Percentiles rank a stretch among this genome's conserved stretches.
phyloP scores from a whole-genome alignment of 2,113 vertebrate species.

The Hydropotes inermis region DNA sequence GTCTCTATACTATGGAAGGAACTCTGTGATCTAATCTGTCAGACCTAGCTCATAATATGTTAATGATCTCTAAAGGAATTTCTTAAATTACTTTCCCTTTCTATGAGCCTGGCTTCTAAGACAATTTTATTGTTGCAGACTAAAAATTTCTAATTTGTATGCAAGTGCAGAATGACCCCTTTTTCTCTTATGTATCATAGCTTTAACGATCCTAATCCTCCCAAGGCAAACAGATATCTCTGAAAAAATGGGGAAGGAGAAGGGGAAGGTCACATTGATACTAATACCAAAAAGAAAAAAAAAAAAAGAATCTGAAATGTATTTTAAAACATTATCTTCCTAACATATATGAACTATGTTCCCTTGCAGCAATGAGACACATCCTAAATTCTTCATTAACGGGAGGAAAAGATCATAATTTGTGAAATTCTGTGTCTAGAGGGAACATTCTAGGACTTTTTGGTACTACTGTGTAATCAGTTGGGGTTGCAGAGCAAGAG shows the following conservation, averaged over 20 bases:
- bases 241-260: neutral
- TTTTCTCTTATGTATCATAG: neutral
- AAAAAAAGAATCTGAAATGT: neutral
- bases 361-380: neutral
- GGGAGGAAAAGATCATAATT: neutral
- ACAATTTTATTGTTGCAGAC: neutral
- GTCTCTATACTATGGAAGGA: neutral
- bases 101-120: neutral
- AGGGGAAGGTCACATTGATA: neutral
- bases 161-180: neutral
- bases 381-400: neutral
- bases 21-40: neutral
- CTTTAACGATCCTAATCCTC: neutral
- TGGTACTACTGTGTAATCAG: neutral
- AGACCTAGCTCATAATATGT: neutral
- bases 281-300: neutral
- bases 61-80: neutral
- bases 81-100: conserved; percentile 38
- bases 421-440: neutral
- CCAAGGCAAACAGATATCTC: neutral
- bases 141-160: conserved; percentile 28
- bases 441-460: neutral
- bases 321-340: neutral
- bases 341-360: neutral
- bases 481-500: neutral